These are phyloP conservation scores for Tympanuchus pallidicinctus DNA, from an alignment of 2,113 vertebrate genomes.

Conservation along the genomic window DNA sequence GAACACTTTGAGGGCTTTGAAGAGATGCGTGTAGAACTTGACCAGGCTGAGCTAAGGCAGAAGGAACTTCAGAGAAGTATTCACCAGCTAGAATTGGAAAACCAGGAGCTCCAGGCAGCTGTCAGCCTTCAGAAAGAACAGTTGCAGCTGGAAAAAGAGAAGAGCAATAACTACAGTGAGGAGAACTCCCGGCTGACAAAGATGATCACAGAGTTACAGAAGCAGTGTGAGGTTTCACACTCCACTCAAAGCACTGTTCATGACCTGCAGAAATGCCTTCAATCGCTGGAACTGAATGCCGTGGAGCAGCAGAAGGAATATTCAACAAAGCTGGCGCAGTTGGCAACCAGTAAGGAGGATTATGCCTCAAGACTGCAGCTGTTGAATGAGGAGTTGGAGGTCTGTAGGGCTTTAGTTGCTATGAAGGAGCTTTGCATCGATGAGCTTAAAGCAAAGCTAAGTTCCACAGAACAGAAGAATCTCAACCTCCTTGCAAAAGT, in stretches of 20 bases:
- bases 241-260: constrained; percentile 72
- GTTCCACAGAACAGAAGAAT: constrained; percentile 75
- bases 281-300: constrained; percentile 62
- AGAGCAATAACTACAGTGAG: constrained; percentile 62
- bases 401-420: constrained; percentile 29
- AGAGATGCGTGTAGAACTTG: constrained; percentile 89
- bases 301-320: constrained; percentile 55
- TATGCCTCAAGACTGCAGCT: constrained; percentile 61
- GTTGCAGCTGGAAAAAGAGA: constrained; percentile 70
- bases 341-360: constrained; percentile 70
- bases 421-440: constrained; percentile 45
- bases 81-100: constrained; percentile 87
- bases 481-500: constrained; percentile 77
- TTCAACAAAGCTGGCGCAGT: constrained; percentile 35
- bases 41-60: constrained; percentile 88
- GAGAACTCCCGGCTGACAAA: constrained; percentile 77
- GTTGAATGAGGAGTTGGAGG: constrained; percentile 68
- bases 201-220: constrained; percentile 81
- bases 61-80: constrained; percentile 82
- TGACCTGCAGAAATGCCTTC: constrained; percentile 78
- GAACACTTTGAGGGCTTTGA: constrained; percentile 85
- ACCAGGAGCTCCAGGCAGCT: constrained; percentile 79
- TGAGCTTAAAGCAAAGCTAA: constrained; percentile 73
- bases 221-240: constrained; percentile 81
- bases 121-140: constrained; percentile 62